phyloP scores from a whole-genome alignment of 2,113 vertebrate species.

The Strix uralensis region DNA sequence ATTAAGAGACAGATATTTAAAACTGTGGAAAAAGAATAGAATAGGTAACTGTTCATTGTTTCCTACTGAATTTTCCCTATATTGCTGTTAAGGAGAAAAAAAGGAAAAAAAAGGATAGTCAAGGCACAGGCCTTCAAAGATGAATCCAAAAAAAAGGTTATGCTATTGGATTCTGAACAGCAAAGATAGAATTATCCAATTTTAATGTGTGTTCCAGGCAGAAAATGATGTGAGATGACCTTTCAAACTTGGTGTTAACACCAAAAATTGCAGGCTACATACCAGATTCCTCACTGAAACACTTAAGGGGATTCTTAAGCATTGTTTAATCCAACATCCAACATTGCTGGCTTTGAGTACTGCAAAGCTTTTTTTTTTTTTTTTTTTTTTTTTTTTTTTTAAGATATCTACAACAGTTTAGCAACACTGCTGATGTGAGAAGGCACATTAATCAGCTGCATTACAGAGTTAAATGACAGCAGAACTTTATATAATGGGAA shows the following conservation, averaged over 20 bases:
- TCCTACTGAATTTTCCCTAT: not conserved
- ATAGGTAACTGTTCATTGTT: not conserved
- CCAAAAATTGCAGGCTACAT: not conserved
- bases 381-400: not conserved
- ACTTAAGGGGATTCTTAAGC: not conserved
- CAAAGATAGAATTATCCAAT: not conserved
- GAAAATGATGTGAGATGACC: not conserved
- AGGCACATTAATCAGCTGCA: not conserved
- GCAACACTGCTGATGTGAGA: not conserved
- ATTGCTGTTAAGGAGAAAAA: not conserved
- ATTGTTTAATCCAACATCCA: not conserved
- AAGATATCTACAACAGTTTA: not conserved
- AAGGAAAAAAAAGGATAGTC: not conserved
- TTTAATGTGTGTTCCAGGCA: not conserved
- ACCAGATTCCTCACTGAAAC: not conserved
- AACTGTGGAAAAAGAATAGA: not conserved
- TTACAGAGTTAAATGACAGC: not conserved
- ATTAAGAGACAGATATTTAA: not conserved
- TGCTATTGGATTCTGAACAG: not conserved
- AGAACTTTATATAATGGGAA: not conserved
- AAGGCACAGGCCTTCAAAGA: not conserved
- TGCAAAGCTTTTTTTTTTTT: not conserved
- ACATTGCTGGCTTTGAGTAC: not conserved
- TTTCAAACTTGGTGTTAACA: not conserved
- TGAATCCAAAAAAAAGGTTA: not conserved